Base-by-base conservation (phyloP, 2,797 vertebrate species). In the Syngnathus rostellatus region DNA sequence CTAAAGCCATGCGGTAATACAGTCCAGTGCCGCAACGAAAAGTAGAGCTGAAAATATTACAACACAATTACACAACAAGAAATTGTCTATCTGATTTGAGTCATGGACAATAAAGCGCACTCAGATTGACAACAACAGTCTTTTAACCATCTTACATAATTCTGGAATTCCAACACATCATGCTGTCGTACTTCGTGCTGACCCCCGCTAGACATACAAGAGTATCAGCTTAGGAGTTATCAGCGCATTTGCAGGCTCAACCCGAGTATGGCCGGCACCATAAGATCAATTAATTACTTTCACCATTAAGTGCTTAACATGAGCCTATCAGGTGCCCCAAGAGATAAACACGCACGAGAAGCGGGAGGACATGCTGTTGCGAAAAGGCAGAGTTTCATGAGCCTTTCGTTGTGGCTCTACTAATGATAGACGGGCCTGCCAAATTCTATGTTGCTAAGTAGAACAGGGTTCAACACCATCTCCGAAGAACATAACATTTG, bases 161-260 rank as follows among this genome's bases (percentile, higher is more conserved):
- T 54, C 21, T 25, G 6, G 1, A 23, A 55, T 58, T 58, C 25
- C 14, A 8, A 7, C 31, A 37, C 55, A 17, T 8, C 25, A 54
- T 12, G 31, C 5, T 2, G 31, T 38, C 12, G 14, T 38, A 17
- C 17, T 58, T 58, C 12, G 31, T 8, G 55, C 16, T 58, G 17
- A 58, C 31, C 25, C 8, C 55, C 54, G 8, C 25, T 16, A 31
- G 54, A 31, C 6, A 41, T 23, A 21, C 19, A n/a, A 43, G 45
- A 9, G 16, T 19, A 38, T 48, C 12, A 61, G 65, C 16, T 23
- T 46, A 64, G 54, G 62, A 2, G 57, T 75, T 75, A 75, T 79
- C 71, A 72, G 62, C 50, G 6, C 3, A 17, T 14, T 64, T 69
- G 62, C 65, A 77, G 77, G 38, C 54, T 50, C n/a, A 62, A 43